These are phyloP conservation scores for Gymnarchus niloticus DNA, from an alignment of 2,113 vertebrate species.

Conservation along the genomic window DNA sequence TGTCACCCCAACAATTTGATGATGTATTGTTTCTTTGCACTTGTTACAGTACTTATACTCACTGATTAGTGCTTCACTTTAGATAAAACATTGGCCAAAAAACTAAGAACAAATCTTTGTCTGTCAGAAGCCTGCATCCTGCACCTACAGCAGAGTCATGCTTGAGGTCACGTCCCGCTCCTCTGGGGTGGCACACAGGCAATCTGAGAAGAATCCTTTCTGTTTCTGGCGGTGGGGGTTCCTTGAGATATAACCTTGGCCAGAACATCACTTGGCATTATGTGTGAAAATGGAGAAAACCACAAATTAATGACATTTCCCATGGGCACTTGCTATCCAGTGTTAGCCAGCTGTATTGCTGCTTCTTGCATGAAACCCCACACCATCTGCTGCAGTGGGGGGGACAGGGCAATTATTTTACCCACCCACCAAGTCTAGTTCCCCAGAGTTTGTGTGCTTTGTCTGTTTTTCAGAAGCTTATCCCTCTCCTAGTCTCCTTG, in stretches of 20 bases:
- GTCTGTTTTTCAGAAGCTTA: not conserved
- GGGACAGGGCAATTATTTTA: slow-evolving; percentile 26
- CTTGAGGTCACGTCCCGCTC: no score
- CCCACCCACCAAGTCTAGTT: not conserved
- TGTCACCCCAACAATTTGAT: no score
- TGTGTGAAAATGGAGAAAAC: not conserved
- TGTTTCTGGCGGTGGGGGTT: no score
- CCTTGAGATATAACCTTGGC: not conserved
- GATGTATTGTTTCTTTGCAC: no score
- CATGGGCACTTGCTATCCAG: not conserved
- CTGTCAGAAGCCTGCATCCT: no score
- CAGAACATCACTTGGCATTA: not conserved
- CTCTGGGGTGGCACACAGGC: no score
- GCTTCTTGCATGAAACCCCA: slow-evolving; percentile 2
- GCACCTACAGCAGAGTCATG: no score
- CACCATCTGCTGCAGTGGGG: slow-evolving; percentile 38
- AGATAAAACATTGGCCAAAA: no score
- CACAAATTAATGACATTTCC: not conserved
- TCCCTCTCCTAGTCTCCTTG: not conserved
- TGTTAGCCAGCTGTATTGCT: slow-evolving; percentile 24
- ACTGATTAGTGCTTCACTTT: no score
- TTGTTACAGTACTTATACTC: not conserved
- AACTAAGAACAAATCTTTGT: no score
- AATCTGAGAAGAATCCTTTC: no score
- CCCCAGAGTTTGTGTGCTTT: not conserved